Base-by-base conservation (phyloP, 2,888 invertebrate genomes). In the Tenthredo mesomela region DNA sequence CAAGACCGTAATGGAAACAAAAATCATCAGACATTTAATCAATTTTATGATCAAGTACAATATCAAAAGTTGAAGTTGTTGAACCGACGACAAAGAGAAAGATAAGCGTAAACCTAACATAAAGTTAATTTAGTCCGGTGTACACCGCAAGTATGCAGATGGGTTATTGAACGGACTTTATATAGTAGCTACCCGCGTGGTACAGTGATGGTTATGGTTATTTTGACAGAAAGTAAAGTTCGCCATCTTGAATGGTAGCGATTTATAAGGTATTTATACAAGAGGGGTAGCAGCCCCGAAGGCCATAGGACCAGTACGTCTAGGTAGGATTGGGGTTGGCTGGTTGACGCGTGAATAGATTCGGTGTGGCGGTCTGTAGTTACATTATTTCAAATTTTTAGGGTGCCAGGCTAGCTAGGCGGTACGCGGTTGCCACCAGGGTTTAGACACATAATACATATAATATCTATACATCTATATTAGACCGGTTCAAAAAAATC, bases 191-290 rank as follows among this genome's bases (percentile, higher is more conserved):
- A 29, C 50, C 12, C 54, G 29, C 54, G 18, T 4, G 6, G n/a
- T 7, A 21, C 1, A 18, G 37, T 25, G 18, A 21, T 54, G 50
- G 85, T 87, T 85, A 88, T 87, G 87, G 89, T 88, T 91, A 91
- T 91, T 91, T 91, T 90, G 90, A 91, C 91, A 90, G 29, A 21
- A 67, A 29, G 47, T 70, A 82, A 67, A 82, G 67, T 33, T 89
- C 91, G 91, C 91, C 92, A 92, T 92, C 89, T 92, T 91, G 90
- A 87, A 87, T 86, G 85, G 78, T 86, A 86, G 85, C 85, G 89
- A 88, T 88, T 89, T 88, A 87, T 87, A 83, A 87, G 88, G 89
- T 89, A 89, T 82, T 71, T 82, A 70, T 82, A 67, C 43, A 50
- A 90, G 89, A 89, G 90, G 89, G 89, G 88, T 87, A 86, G 85